Evolutionary conservation across 2,113 vertebrate genomes (phyloP).

Genomic region (Scomber scombrus): DNA sequence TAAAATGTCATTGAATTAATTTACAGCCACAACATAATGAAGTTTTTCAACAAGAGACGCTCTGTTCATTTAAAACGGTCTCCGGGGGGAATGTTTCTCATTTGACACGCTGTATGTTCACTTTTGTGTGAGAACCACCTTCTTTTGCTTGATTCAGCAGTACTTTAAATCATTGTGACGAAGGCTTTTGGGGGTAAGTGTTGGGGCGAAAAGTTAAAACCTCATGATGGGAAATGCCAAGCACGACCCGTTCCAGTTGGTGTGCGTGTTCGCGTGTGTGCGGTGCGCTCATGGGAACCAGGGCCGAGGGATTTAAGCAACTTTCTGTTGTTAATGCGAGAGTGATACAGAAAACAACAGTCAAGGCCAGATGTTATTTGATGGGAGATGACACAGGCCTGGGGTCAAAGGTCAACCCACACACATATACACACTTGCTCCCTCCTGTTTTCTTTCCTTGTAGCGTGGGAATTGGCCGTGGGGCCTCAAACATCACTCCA

Average conservation of each 20-base stretch:
- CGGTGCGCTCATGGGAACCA: constrained; percentile 50
- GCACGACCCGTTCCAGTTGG: constrained; percentile 1
- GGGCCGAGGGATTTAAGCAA: constrained; percentile 47
- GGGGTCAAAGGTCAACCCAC: constrained; percentile 58
- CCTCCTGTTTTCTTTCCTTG: constrained; percentile 73
- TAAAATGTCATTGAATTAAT: too few relatives aligned
- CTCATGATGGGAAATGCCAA: constrained; percentile 16
- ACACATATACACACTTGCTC: constrained; percentile 44
- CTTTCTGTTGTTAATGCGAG: constrained; percentile 44
- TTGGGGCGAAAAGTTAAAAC: neutral
- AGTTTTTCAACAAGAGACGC: too few relatives aligned
- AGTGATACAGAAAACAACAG: constrained; percentile 45
- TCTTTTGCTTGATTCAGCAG: neutral
- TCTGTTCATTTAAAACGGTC: too few relatives aligned
- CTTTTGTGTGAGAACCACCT: neutral
- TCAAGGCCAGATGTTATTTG: constrained; percentile 72
- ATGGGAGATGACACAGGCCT: constrained; percentile 56
- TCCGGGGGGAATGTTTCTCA: too few relatives aligned
- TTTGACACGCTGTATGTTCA: neutral
- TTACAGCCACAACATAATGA: too few relatives aligned
- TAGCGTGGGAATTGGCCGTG: constrained; percentile 74
- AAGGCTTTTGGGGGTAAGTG: neutral
- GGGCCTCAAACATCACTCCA: constrained; percentile 73
- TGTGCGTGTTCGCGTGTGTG: neutral
- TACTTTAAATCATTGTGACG: neutral